Percentiles rank a stretch among this genome's conserved stretches.
phyloP scores from a whole-genome alignment of 64 coral and sea anemone species.

The Porites lutea region DNA sequence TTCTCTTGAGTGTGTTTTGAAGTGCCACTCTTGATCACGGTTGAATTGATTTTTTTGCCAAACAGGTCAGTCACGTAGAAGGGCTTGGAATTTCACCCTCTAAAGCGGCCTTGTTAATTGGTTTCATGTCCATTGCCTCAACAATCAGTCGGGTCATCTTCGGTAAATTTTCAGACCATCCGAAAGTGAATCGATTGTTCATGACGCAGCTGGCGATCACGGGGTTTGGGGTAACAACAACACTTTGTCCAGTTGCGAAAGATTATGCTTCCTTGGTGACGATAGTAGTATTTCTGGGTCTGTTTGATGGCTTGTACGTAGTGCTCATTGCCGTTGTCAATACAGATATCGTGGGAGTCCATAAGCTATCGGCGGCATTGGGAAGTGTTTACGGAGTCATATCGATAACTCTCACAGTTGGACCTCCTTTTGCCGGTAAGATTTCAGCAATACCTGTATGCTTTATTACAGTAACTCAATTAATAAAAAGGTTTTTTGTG shows the following conservation, averaged over 20 bases:
- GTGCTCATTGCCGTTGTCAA: conserved; percentile 86
- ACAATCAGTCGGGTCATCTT: conserved; percentile 86
- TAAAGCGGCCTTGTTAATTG: conserved; percentile 78
- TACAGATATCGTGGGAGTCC: conserved; percentile 86
- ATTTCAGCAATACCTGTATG: neutral
- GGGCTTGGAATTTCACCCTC: conserved; percentile 69
- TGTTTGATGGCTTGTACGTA: conserved; percentile 93
- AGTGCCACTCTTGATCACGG: neutral
- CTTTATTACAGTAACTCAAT: no score
- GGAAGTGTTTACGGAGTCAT: conserved; percentile 86
- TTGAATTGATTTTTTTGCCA: neutral
- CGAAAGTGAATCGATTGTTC: conserved; percentile 90
- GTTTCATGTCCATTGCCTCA: conserved; percentile 92
- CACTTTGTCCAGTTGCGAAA: conserved; percentile 73
- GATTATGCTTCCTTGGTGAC: conserved; percentile 65
- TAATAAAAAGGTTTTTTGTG: no score
- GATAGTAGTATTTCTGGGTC: conserved; percentile 72
- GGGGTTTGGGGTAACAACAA: conserved; percentile 80
- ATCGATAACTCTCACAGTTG: conserved; percentile 83
- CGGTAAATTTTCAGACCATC: conserved; percentile 94
- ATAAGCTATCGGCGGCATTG: conserved; percentile 78
- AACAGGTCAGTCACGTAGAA: conserved; percentile 83
- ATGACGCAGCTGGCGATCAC: conserved; percentile 90
- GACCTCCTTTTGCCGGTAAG: conserved; percentile 92
- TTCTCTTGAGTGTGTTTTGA: neutral